Evolutionary conservation across 2,888 invertebrate species (phyloP).

Genomic region (Pristionchus exspectatus): DNA sequence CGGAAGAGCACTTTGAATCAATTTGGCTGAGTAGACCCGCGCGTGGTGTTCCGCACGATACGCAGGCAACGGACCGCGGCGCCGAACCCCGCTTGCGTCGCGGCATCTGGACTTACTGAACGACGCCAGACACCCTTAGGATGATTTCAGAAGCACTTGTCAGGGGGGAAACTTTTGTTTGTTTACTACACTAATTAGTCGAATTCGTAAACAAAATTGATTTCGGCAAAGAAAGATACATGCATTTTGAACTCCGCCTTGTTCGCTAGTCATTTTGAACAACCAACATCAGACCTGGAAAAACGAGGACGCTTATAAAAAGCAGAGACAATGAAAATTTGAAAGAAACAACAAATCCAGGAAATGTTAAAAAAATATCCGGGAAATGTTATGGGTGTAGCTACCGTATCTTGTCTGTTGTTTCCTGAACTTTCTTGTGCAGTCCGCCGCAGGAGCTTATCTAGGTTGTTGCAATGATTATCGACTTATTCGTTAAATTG

Average conservation of each 20-base stretch:
- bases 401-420: not conserved
- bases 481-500: not conserved
- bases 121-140: not conserved
- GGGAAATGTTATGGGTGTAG: not conserved
- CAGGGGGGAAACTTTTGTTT: not conserved
- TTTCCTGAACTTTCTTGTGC: not conserved
- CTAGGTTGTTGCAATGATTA: not conserved
- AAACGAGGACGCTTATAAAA: not conserved
- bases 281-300: not conserved
- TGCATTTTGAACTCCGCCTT: not conserved
- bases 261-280: not conserved
- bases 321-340: not conserved
- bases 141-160: not conserved
- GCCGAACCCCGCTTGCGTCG: conserved; percentile 34
- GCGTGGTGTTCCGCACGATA: conserved; percentile 33
- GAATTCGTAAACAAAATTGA: not conserved
- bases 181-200: not conserved
- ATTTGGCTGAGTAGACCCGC: conserved; percentile 19
- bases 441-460: not conserved
- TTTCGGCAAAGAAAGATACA: not conserved
- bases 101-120: not conserved
- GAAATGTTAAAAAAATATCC: not conserved
- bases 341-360: not conserved
- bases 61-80: conserved; percentile 49
- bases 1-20: conserved; percentile 45